A percentile compares a stretch with the other conserved stretches of the same genome.
phyloP scores from a whole-genome alignment of 2,888 invertebrate species.

The Drosophila atripex region DNA sequence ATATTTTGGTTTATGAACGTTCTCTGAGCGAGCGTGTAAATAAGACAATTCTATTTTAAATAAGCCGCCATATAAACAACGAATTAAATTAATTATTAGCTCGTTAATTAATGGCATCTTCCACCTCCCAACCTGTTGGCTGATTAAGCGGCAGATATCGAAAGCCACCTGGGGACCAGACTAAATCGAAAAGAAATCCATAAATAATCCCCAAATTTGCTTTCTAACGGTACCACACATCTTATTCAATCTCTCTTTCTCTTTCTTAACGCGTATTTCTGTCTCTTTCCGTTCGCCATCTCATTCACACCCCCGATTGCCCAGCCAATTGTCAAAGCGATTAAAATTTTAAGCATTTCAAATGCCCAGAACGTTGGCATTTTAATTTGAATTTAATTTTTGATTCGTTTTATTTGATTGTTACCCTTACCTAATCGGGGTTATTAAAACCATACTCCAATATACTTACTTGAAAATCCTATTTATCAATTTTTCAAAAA shows the following conservation, averaged over 20 bases:
- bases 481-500: not conserved
- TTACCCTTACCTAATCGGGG: conserved; percentile 12
- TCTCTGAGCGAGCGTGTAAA: conserved; percentile 15
- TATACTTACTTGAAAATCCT: conserved; percentile 1
- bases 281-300: not conserved
- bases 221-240: conserved; percentile 20
- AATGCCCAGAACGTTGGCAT: conserved; percentile 42
- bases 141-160: conserved; percentile 44
- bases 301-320: conserved; percentile 6
- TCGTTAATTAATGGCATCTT: conserved; percentile 56
- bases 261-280: not conserved
- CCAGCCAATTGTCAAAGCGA: conserved; percentile 25
- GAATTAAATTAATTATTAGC: conserved; percentile 57
- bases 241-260: not conserved
- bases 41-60: conserved; percentile 53
- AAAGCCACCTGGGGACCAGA: conserved; percentile 15
- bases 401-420: conserved; percentile 12
- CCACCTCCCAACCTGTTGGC: conserved; percentile 15
- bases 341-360: conserved; percentile 37
- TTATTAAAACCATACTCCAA: not conserved
- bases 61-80: conserved; percentile 54
- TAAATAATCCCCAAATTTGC: conserved; percentile 31
- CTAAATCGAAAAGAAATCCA: conserved; percentile 10
- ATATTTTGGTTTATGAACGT: conserved; percentile 33
- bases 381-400: conserved; percentile 51